A percentile compares a stretch with the other conserved stretches of the same genome.
Conservation (phyloP, 1,140 invertebrate genomes). For the Heliconius melpomene region DNA sequence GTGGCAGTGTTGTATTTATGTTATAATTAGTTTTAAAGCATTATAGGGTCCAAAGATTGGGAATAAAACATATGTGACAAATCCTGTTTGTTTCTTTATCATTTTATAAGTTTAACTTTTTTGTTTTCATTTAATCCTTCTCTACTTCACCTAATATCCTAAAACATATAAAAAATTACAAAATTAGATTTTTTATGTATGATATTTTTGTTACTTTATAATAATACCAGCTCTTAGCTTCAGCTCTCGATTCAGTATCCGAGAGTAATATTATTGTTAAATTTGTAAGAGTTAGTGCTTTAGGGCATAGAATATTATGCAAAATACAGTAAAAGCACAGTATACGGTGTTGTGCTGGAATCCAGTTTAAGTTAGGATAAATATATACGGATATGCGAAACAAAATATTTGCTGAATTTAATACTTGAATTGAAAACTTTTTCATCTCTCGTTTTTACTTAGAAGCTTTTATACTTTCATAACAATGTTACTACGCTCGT, state of each 20-base stretch:
- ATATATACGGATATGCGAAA: not conserved
- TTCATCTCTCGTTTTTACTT: slow-evolving; percentile 9
- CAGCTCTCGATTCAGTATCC: slow-evolving; percentile 1
- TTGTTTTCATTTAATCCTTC: not conserved
- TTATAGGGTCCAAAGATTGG: slow-evolving; percentile 83
- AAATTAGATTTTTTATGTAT: not conserved
- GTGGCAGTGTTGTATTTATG: slow-evolving; percentile 79
- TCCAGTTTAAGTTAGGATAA: not conserved
- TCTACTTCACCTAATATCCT: not conserved
- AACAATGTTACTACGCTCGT: slow-evolving; percentile 10
- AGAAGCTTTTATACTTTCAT: slow-evolving; percentile 1
- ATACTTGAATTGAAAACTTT: slow-evolving; percentile 2
- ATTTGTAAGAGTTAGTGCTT: slow-evolving; percentile 12
- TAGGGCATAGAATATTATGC: not conserved
- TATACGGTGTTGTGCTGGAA: not conserved
- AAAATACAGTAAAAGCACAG: not conserved
- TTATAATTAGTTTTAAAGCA: slow-evolving; percentile 82
- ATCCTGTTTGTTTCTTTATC: slow-evolving; percentile 71
- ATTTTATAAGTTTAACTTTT: slow-evolving; percentile 17
- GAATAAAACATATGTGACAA: slow-evolving; percentile 82
- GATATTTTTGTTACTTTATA: not conserved
- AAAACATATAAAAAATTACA: not conserved
- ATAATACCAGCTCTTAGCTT: not conserved
- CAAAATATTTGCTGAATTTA: slow-evolving; percentile 8
- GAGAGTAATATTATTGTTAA: slow-evolving; percentile 2